phyloP scores from a whole-genome alignment of 1,140 invertebrate genomes.

The Wiebesia pumilae region DNA sequence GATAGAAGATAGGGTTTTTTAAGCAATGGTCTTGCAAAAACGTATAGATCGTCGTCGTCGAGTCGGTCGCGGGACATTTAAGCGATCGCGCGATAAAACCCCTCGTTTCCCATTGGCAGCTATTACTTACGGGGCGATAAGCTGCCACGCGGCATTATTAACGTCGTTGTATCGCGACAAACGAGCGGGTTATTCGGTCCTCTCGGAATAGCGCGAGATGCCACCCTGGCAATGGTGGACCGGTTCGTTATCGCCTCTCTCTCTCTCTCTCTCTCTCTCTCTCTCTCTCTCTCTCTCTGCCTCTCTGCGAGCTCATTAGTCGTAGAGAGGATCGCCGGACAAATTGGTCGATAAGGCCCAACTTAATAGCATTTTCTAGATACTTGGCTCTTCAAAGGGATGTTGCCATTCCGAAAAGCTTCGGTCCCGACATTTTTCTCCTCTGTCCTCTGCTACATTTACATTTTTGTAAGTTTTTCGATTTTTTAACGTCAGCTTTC shows the following conservation, averaged over 20 bases:
- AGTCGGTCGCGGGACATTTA: background rate
- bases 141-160: slow-evolving; percentile 58
- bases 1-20: background rate
- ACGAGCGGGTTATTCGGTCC: slow-evolving; percentile 31
- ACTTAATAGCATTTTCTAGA: slow-evolving; percentile 62
- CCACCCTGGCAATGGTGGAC: slow-evolving; percentile 27
- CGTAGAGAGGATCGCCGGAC: slow-evolving; percentile 52
- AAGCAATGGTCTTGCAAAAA: background rate
- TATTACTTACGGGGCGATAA: slow-evolving; percentile 67
- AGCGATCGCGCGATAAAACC: slow-evolving; percentile 6
- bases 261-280: no score
- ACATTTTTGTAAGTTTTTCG: background rate
- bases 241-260: slow-evolving; percentile 48
- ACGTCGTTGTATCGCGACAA: slow-evolving; percentile 57
- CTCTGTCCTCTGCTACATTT: background rate
- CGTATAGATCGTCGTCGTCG: background rate
- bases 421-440: no score
- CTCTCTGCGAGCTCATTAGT: slow-evolving; percentile 54
- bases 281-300: no score
- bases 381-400: slow-evolving; percentile 41
- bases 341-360: slow-evolving; percentile 62
- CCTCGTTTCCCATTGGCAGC: slow-evolving; percentile 59
- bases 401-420: slow-evolving; percentile 11
- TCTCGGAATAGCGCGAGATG: background rate
- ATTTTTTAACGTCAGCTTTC: no score